phyloP scores from a whole-genome alignment of 2,113 vertebrate species.

The Ammospiza caudacuta region DNA sequence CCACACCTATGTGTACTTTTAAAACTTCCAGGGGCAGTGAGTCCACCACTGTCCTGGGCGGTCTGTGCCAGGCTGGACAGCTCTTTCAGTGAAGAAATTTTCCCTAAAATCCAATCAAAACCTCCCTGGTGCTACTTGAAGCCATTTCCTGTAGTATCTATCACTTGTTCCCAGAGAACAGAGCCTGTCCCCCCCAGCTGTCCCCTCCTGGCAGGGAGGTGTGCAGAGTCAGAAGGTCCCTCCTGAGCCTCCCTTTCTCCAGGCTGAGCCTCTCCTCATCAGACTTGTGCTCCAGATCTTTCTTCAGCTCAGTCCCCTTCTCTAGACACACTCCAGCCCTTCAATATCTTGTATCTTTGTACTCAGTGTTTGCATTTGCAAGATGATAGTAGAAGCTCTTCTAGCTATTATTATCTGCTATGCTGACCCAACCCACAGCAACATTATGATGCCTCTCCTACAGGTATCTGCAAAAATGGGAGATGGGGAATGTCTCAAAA shows the following conservation, averaged over 20 bases:
- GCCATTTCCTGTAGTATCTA: not conserved
- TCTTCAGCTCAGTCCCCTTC: not conserved
- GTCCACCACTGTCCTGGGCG: not conserved
- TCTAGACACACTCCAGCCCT: not conserved
- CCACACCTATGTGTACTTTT: not conserved
- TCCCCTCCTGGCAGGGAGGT: not conserved
- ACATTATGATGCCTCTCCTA: not conserved
- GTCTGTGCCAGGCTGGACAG: not conserved
- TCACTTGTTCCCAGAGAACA: not conserved
- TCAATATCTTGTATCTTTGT: not conserved
- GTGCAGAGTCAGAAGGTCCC: not conserved
- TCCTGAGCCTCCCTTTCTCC: not conserved
- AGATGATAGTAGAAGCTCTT: too few species aligned
- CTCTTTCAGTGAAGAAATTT: not conserved
- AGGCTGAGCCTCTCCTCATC: not conserved
- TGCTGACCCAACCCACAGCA: not conserved
- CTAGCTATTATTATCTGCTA: not conserved
- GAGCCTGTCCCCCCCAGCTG: fast-evolving
- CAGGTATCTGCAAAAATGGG: not conserved
- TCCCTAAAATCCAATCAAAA: not conserved
- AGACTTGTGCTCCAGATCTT: not conserved
- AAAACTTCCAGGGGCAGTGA: not conserved
- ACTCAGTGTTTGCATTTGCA: not conserved
- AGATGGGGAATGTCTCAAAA: not conserved
- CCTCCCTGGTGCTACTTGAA: not conserved